Evolutionary conservation across 1,140 invertebrate genomes (phyloP).

Genomic region (Drosophila micromelanica): DNA sequence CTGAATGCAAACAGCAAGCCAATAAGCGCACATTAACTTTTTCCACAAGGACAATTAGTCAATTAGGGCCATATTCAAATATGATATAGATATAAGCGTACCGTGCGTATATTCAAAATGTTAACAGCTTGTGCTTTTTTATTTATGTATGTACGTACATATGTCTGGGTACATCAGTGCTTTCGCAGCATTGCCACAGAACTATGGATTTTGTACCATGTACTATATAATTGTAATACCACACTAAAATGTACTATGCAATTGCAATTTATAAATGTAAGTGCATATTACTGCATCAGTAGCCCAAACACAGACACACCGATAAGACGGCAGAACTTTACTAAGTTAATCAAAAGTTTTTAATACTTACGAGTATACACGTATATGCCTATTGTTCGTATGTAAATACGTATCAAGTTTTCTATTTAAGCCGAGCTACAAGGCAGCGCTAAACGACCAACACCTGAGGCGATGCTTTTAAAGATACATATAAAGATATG

Average conservation of each 20-base stretch:
- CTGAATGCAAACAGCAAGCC: no score
- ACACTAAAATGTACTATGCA: no score
- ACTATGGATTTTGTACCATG: no score
- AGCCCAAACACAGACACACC: neutral
- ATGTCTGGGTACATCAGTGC: neutral
- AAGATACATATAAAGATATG: neutral
- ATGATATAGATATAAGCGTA: conserved; percentile 7
- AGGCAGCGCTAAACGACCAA: neutral
- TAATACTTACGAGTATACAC: neutral
- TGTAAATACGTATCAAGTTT: neutral
- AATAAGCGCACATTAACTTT: neutral
- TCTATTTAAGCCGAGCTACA: neutral
- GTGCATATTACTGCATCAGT: no score
- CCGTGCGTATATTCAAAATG: neutral
- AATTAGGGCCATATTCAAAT: conserved; percentile 8
- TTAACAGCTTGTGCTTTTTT: conserved; percentile 8
- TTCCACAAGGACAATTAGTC: neutral
- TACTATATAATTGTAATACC: no score
- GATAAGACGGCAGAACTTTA: conserved; percentile 5
- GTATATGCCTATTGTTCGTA: neutral
- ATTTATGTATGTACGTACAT: neutral
- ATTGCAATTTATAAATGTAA: no score
- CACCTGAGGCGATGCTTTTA: no score
- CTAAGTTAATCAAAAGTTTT: neutral
- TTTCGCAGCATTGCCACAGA: neutral